Evolutionary conservation across 2,113 vertebrate species (phyloP).

Genomic region (Oryzias celebensis): DNA sequence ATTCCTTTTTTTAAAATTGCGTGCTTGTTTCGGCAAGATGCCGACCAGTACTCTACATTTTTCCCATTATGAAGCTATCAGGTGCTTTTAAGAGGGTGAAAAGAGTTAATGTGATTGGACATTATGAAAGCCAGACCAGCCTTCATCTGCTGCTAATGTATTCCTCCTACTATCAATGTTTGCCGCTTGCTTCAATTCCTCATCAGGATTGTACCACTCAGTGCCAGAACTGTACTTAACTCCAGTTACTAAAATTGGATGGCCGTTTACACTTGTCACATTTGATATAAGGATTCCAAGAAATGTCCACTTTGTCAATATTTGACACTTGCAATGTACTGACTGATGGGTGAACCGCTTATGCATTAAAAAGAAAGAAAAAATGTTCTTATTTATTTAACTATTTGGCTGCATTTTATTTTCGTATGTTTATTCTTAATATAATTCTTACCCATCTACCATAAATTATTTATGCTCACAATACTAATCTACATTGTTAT

Average conservation of each 20-base stretch:
- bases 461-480: too few relatives aligned
- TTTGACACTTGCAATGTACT: not conserved
- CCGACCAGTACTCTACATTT: not conserved
- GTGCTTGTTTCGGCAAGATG: not conserved
- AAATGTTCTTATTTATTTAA: not conserved
- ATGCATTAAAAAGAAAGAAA: too few relatives aligned
- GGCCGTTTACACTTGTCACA: slow-evolving; percentile 4
- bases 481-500: too few relatives aligned
- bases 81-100: slow-evolving; percentile 29
- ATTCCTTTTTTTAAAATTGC: not conserved
- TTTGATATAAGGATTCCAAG: slow-evolving; percentile 3
- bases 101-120: slow-evolving; percentile 45
- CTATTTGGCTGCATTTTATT: not conserved
- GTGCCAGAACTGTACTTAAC: slow-evolving; percentile 24
- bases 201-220: slow-evolving; percentile 9
- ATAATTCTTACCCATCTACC: too few relatives aligned
- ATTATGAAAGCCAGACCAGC: slow-evolving; percentile 20
- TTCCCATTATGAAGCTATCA: slow-evolving; percentile 37
- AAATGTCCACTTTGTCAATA: not conserved
- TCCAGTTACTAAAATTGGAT: slow-evolving; percentile 21
- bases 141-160: slow-evolving; percentile 39
- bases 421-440: too few relatives aligned
- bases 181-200: slow-evolving; percentile 11
- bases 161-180: slow-evolving; percentile 39
- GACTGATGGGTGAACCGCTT: not conserved